Base-by-base conservation (phyloP, 2,113 vertebrate genomes). In the Tursiops truncatus region DNA sequence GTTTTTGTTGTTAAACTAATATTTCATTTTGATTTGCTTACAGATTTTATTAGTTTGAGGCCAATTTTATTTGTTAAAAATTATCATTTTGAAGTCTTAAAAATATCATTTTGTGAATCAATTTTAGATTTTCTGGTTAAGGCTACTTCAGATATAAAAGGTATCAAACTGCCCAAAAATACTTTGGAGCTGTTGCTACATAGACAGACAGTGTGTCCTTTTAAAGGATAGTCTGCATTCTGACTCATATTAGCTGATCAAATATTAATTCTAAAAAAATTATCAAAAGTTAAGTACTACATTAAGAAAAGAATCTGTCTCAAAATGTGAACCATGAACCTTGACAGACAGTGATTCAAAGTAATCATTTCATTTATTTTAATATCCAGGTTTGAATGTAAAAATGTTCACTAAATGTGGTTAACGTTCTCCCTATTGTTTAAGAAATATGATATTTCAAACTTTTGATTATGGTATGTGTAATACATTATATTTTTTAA, bases 281-380 rank as follows among this genome's bases (percentile, higher is more conserved):
- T 99, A 98, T 98, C 97, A 98, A 98, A 99, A 99, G 98, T 95
- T 97, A 98, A 92, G 89, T 97, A 98, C 98, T 98, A 70, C 93
- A 98, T 98, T 98, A 98, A 98, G 98, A 99, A 98, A 98, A 98
- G 93, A 98, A 98, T 94, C 97, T 98, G 97, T 97, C 87, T 97
- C 76, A 98, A 98, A 98, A 98, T 97, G 97, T 98, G 98, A 98
- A 98, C 98, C 97, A 98, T 98, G 98, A 98, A 87, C 97, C 97
- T 91, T 97, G 93, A 98, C 87, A 91, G 79, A 67, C 97, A 98
- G 97, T 95, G 97, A 76, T 98, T 98, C 96, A 92, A 96, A 97
- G 83, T 98, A 97, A 97, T 93, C 33, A 67, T 98, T 98, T 98
- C 94, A 97, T 83, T 97, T 93, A 90, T 97, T 92, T 97, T 97